Evolutionary conservation across 2,113 vertebrate species (phyloP).

Genomic region (Corynorhinus townsendii): DNA sequence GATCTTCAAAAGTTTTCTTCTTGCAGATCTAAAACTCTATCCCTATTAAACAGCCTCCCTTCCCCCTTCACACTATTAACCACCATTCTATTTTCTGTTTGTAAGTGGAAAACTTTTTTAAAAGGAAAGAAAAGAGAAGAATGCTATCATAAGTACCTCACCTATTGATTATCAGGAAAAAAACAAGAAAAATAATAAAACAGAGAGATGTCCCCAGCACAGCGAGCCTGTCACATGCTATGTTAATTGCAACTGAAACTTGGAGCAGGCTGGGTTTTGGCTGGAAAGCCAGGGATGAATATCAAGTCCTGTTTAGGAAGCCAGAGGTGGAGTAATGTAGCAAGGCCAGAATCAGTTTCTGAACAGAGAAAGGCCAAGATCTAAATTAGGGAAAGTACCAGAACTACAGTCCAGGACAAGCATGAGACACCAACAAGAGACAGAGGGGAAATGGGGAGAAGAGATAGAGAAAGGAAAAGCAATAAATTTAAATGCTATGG

Average conservation of each 20-base stretch:
- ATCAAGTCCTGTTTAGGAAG: slow-evolving; percentile 30
- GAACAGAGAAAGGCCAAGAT: neutral
- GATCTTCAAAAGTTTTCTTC: neutral
- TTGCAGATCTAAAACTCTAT: neutral
- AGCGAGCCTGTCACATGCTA: slow-evolving; percentile 19
- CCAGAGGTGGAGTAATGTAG: neutral
- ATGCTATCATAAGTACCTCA: neutral
- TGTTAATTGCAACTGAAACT: slow-evolving; percentile 46
- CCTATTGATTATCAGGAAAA: slow-evolving; percentile 1
- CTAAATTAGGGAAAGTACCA: neutral
- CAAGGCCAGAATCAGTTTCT: slow-evolving; percentile 19
- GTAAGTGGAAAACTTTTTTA: slow-evolving; percentile 27
- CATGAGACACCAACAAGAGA: neutral
- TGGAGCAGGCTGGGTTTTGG: slow-evolving; percentile 9
- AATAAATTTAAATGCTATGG: neutral
- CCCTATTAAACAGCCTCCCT: neutral
- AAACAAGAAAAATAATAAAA: neutral
- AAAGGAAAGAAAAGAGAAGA: neutral
- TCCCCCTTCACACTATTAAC: neutral
- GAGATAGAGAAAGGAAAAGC: neutral
- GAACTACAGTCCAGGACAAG: neutral
- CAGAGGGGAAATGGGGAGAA: neutral
- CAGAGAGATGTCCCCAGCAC: neutral
- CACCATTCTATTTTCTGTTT: neutral
- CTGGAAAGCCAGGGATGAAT: neutral